Evolutionary conservation across 2,797 vertebrate genomes (phyloP).

Genomic region (Crocodylus rhombifer): DNA sequence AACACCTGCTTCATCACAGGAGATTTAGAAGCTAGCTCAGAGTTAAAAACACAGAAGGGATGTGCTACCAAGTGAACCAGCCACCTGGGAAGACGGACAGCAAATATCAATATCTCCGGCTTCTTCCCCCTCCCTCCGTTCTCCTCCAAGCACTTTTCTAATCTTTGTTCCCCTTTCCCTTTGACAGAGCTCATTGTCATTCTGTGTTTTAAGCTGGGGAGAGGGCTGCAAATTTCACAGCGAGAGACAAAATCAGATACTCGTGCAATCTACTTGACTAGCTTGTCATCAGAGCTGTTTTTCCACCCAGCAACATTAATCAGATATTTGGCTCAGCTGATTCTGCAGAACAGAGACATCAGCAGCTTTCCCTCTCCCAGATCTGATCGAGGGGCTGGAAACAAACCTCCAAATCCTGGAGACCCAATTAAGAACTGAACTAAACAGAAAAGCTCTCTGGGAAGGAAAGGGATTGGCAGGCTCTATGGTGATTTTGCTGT

Average conservation of each 20-base stretch:
- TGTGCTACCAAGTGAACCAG: neutral
- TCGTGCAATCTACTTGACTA: neutral
- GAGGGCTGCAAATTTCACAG: neutral
- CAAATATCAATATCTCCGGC: neutral
- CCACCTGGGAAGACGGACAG: neutral
- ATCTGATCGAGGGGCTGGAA: neutral
- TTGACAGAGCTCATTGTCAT: neutral
- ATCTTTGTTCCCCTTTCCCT: neutral
- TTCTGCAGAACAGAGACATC: neutral
- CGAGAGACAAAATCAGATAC: neutral
- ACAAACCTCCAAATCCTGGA: neutral
- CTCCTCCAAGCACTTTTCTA: neutral
- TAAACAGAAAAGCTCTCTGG: neutral
- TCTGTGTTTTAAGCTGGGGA: neutral
- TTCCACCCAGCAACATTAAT: neutral
- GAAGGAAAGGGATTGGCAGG: neutral
- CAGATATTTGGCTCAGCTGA: neutral
- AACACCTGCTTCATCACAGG: neutral
- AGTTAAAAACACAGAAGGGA: neutral
- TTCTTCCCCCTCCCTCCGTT: neutral
- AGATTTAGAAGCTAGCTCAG: neutral
- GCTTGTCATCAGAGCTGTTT: neutral
- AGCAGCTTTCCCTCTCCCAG: neutral
- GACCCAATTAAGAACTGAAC: slow-evolving; percentile 7
- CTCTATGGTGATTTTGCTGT: neutral